Percentiles rank a stretch among this genome's conserved stretches.
Evolutionary conservation across 2,113 vertebrate species (phyloP).

Genomic region (Osmerus mordax): DNA sequence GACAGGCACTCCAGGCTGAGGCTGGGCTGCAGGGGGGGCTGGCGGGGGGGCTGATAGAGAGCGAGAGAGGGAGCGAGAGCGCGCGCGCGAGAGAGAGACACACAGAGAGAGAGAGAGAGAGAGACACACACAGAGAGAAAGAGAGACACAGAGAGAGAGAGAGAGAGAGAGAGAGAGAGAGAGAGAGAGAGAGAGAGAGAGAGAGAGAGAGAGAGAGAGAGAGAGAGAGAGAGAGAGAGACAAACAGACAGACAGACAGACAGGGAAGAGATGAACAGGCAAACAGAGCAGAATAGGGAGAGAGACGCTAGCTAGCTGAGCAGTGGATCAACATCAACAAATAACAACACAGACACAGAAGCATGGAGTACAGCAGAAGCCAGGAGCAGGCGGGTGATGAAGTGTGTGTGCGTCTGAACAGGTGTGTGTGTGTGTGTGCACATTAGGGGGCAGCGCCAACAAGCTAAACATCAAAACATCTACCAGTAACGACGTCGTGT

Average conservation of each 20-base stretch:
- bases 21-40: constrained; percentile 56
- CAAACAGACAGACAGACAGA: constrained; percentile 54
- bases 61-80: neutral
- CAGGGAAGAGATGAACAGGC: constrained; percentile 21
- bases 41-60: constrained; percentile 50
- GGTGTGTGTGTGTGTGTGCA: neutral
- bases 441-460: neutral
- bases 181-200: neutral
- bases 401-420: too few species aligned
- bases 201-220: neutral
- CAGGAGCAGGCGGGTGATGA: too few species aligned
- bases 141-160: neutral
- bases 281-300: neutral
- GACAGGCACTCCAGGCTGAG: constrained; percentile 60
- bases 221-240: constrained; percentile 30
- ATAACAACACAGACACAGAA: neutral
- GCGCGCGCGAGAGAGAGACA: neutral
- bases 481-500: too few species aligned
- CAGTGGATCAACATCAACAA: too few species aligned
- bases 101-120: neutral
- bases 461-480: neutral
- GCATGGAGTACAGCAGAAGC: neutral
- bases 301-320: neutral
- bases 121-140: neutral
- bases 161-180: neutral